A percentile compares a stretch with the other conserved stretches of the same genome.
phyloP scores from a whole-genome alignment of 2,797 vertebrate species.

The Notolepis coatsorum region DNA sequence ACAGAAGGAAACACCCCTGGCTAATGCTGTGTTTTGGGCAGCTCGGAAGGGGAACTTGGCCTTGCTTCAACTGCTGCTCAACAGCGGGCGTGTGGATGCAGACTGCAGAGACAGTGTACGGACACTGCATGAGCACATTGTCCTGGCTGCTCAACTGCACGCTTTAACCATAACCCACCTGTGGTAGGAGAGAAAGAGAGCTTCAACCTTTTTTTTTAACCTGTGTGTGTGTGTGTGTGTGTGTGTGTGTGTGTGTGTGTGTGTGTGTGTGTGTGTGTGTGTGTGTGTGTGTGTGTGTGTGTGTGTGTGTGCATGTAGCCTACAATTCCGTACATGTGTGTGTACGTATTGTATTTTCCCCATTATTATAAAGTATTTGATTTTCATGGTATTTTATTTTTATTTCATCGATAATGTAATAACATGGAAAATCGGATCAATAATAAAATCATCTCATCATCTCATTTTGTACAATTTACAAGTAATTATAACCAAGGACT shows the following conservation, averaged over 20 bases:
- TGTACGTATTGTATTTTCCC: not conserved
- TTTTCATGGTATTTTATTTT: not conserved
- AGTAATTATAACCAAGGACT: not conserved
- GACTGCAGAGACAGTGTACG: conserved; percentile 98
- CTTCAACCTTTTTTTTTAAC: conserved; percentile 9
- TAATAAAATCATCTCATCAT: not conserved
- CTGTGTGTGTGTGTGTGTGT: conserved; percentile 35
- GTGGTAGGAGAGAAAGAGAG: conserved; percentile 46
- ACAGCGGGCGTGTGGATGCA: conserved; percentile 95
- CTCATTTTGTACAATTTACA: not conserved
- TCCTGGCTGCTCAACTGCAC: conserved; percentile 54
- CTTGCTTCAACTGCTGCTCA: conserved; percentile 93
- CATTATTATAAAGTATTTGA: not conserved
- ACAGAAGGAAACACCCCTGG: conserved; percentile 97
- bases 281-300: conserved; percentile 5
- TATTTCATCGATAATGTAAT: too few species aligned
- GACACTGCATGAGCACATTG: conserved; percentile 73
- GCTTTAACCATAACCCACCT: conserved; percentile 55
- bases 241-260: conserved; percentile 16
- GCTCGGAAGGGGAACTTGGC: conserved; percentile 94
- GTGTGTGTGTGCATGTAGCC: not conserved
- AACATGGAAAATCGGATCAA: not conserved
- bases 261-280: not conserved
- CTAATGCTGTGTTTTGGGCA: conserved; percentile 98
- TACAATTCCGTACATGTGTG: not conserved